phyloP scores from a whole-genome alignment of 2,113 vertebrate genomes.

The Cavia porcellus region DNA sequence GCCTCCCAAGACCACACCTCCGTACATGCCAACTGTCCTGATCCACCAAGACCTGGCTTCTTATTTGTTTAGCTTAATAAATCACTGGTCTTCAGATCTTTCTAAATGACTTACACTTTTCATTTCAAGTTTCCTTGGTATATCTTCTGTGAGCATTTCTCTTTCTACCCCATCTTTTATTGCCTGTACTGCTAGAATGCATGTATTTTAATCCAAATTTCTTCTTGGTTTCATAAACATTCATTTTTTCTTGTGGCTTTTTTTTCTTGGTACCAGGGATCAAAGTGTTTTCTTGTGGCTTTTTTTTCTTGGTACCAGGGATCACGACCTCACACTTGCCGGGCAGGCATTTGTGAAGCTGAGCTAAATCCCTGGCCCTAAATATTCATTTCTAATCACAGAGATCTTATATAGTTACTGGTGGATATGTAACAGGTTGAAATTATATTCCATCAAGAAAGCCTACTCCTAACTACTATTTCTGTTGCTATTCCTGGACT shows the following conservation, averaged over 20 bases:
- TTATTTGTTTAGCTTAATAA: constrained; percentile 81
- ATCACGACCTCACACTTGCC: no score
- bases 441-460: constrained; percentile 58
- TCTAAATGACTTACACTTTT: constrained; percentile 56
- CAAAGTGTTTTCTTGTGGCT: no score
- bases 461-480: not conserved
- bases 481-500: not conserved
- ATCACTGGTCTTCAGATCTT: constrained; percentile 75
- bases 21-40: constrained; percentile 84
- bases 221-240: constrained; percentile 51
- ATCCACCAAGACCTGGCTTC: constrained; percentile 80
- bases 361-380: no score
- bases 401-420: constrained; percentile 14
- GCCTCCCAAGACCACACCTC: constrained; percentile 72
- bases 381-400: not conserved
- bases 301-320: no score
- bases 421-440: constrained; percentile 24
- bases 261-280: no score
- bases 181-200: not conserved
- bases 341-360: no score
- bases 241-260: no score
- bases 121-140: constrained; percentile 63
- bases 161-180: not conserved
- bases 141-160: constrained; percentile 45
- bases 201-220: constrained; percentile 7